A percentile compares a stretch with the other conserved stretches of the same genome.
phyloP scores from a whole-genome alignment of 2,113 vertebrate species.

The Ginglymostoma cirratum region DNA sequence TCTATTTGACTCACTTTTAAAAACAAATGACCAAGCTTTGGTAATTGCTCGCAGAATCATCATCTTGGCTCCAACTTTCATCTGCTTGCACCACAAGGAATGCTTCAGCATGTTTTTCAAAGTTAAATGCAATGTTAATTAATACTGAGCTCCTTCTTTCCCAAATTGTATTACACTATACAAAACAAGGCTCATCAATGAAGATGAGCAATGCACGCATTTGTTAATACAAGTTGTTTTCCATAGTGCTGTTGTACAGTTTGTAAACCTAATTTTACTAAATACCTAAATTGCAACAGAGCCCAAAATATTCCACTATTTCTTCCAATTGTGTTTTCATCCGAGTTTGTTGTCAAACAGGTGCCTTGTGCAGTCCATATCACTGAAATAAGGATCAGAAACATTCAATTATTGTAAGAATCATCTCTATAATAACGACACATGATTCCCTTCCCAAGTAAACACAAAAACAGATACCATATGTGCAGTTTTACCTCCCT shows the following conservation, averaged over 20 bases:
- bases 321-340: constrained; percentile 80
- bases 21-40: too few species aligned
- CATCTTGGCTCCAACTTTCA: too few species aligned
- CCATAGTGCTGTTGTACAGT: background rate
- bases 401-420: background rate
- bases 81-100: too few species aligned
- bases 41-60: too few species aligned
- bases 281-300: constrained; percentile 84
- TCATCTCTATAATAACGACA: background rate
- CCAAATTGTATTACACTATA: background rate
- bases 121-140: background rate
- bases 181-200: background rate
- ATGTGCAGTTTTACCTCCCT: background rate
- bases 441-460: background rate
- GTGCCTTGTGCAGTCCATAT: constrained; percentile 97
- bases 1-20: too few species aligned
- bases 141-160: background rate
- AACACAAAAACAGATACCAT: background rate
- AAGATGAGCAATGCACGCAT: background rate
- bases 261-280: background rate
- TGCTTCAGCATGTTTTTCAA: too few species aligned
- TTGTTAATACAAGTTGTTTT: background rate
- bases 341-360: constrained; percentile 85
- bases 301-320: constrained; percentile 98
- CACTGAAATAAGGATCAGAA: constrained; percentile 54